A percentile compares a stretch with the other conserved stretches of the same genome.
phyloP scores from a whole-genome alignment of 2,888 invertebrate genomes.

The Acrocera orbiculus region DNA sequence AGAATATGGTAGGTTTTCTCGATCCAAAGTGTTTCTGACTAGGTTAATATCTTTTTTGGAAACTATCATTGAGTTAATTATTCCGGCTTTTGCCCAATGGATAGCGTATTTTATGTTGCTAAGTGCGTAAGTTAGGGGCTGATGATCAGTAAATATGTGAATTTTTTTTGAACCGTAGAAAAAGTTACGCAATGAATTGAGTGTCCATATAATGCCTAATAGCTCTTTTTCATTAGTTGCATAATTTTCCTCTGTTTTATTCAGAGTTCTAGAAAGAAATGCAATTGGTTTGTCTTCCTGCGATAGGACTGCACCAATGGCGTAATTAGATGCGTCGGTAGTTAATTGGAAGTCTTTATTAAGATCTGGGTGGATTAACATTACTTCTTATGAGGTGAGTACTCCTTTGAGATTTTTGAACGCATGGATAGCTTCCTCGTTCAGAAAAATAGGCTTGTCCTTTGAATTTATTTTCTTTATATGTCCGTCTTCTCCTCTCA shows the following conservation, averaged over 20 bases:
- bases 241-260: not conserved
- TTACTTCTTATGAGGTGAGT: not conserved
- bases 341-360: constrained; percentile 1
- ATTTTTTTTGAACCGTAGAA: not conserved
- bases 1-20: no score
- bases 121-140: constrained; percentile 1
- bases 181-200: not conserved
- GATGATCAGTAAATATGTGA: not conserved
- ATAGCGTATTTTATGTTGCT: constrained; percentile 4
- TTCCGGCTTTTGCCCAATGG: no score
- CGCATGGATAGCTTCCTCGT: not conserved
- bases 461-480: constrained; percentile 5
- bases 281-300: not conserved
- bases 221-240: constrained; percentile 2
- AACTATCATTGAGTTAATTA: no score
- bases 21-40: no score
- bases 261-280: constrained; percentile 1
- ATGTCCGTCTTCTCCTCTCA: constrained; percentile 10
- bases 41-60: no score
- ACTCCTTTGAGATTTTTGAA: not conserved
- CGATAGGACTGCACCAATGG: not conserved
- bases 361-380: not conserved
- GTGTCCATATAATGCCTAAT: constrained; percentile 1
- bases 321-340: constrained; percentile 8
- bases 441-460: constrained; percentile 6